phyloP scores from a whole-genome alignment of 2,797 vertebrate species.

The Prionace glauca region DNA sequence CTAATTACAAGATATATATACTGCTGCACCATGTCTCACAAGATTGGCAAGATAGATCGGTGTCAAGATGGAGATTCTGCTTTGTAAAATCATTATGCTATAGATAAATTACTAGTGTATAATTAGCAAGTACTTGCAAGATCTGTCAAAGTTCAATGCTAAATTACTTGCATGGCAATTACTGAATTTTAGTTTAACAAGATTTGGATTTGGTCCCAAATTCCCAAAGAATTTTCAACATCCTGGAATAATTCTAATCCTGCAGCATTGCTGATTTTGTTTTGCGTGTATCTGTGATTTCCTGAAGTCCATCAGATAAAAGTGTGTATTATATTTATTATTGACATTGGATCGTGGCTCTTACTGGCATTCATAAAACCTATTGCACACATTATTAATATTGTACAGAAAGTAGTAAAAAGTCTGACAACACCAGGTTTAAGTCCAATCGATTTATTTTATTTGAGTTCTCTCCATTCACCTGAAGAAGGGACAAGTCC shows the following conservation, averaged over 20 bases:
- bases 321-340: neutral
- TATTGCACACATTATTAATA: neutral
- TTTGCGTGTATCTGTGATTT: neutral
- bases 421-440: too few relatives aligned
- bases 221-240: neutral
- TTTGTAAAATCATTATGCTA: neutral
- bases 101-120: neutral
- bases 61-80: neutral
- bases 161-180: neutral
- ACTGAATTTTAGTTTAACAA: neutral
- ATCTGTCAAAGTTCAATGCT: neutral
- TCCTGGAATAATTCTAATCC: neutral
- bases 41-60: neutral
- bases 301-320: neutral
- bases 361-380: neutral
- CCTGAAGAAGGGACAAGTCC: too few relatives aligned
- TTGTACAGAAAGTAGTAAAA: neutral
- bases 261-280: neutral
- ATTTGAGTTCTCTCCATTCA: too few relatives aligned
- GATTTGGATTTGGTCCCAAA: neutral
- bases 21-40: neutral
- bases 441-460: too few relatives aligned
- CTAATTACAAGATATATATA: neutral
- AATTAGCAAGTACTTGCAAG: neutral
- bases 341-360: neutral